A percentile compares a stretch with the other conserved stretches of the same genome.
These are phyloP conservation scores for Aepyceros melampus DNA, from an alignment of 2,113 vertebrate genomes.

Conservation along the genomic window DNA sequence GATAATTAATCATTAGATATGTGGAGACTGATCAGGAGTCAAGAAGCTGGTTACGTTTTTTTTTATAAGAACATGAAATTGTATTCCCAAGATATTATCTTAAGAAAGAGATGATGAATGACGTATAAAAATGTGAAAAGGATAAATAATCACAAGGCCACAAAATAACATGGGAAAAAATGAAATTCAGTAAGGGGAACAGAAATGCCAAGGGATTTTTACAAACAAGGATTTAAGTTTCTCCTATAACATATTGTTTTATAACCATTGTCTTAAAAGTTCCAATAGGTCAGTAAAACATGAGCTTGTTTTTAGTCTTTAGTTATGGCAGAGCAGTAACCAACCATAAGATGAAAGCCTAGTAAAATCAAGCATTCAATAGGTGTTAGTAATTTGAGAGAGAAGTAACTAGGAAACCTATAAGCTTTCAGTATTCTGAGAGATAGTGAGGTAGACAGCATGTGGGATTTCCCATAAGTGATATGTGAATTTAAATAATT, in stretches of 20 bases:
- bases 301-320: not conserved
- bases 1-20: not conserved
- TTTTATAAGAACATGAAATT: not conserved
- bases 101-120: not conserved
- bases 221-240: not conserved
- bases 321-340: not conserved
- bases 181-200: not conserved
- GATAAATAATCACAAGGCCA: not conserved
- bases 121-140: not conserved
- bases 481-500: not conserved
- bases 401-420: not conserved
- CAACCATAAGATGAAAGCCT: not conserved
- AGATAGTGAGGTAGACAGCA: not conserved
- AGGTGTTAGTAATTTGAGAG: not conserved
- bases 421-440: not conserved
- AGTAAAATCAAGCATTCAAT: not conserved
- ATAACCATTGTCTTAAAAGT: not conserved
- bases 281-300: not conserved
- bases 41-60: not conserved
- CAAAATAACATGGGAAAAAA: not conserved
- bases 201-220: not conserved
- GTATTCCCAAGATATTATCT: not conserved
- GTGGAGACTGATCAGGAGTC: not conserved
- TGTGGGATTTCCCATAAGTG: not conserved
- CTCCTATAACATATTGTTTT: not conserved